These are phyloP conservation scores for Proctacanthus coquilletti DNA, from an alignment of 1,140 invertebrate genomes.

Conservation along the genomic window DNA sequence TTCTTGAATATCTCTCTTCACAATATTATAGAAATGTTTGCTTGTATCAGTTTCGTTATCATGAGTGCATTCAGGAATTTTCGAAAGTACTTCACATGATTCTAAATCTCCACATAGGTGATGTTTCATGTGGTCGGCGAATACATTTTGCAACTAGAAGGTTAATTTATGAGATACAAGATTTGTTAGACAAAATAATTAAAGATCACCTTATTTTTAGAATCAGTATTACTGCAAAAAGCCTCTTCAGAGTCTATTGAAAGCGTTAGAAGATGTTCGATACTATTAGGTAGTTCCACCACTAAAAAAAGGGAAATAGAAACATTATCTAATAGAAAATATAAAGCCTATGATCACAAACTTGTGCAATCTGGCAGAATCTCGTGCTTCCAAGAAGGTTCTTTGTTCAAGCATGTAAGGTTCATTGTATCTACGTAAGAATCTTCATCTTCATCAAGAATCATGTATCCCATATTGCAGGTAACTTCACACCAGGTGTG, in stretches of 20 bases:
- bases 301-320: background rate
- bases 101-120: conserved; percentile 3
- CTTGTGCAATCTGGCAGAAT: conserved; percentile 42
- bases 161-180: too few species aligned
- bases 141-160: conserved; percentile 1
- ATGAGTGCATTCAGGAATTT: conserved; percentile 6
- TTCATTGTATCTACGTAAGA: conserved; percentile 10
- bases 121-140: background rate
- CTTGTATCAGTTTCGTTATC: background rate
- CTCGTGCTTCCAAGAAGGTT: conserved; percentile 21
- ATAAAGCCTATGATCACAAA: too few species aligned
- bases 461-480: conserved; percentile 45
- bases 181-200: too few species aligned
- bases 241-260: conserved; percentile 4
- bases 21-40: conserved; percentile 2
- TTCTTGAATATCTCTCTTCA: background rate
- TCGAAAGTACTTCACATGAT: conserved; percentile 5
- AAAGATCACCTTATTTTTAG: too few species aligned
- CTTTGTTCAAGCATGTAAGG: conserved; percentile 19
- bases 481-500: conserved; percentile 37
- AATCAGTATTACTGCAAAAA: conserved; percentile 2
- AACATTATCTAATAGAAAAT: background rate
- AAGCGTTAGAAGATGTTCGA: conserved; percentile 6
- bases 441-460: conserved; percentile 22
- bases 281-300: conserved; percentile 3